Conservation (phyloP, 2,888 invertebrate species). For the Trilocha varians region DNA sequence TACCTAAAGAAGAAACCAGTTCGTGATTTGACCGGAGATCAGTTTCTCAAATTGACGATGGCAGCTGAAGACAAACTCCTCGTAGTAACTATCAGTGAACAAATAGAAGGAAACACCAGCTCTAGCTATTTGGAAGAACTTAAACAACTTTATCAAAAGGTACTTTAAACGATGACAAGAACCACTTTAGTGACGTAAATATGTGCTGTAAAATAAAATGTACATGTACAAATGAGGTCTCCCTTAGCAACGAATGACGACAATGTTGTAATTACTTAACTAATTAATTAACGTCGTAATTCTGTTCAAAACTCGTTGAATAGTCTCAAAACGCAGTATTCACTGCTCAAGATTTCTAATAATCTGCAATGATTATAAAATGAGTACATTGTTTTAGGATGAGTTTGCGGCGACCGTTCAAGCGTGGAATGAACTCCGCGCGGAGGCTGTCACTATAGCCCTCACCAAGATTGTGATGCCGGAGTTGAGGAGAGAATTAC, state of each 20-base stretch:
- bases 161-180: no score
- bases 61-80: slow-evolving; percentile 88
- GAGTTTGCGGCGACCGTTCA: slow-evolving; percentile 95
- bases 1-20: slow-evolving; percentile 95
- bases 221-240: no score
- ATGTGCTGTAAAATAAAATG: no score
- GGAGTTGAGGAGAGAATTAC: slow-evolving; percentile 89
- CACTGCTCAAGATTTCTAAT: no score
- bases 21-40: slow-evolving; percentile 88
- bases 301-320: no score
- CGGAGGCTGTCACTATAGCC: slow-evolving; percentile 90
- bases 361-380: no score
- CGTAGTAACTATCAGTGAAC: slow-evolving; percentile 81
- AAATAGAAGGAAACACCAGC: slow-evolving; percentile 84
- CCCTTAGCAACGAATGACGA: no score
- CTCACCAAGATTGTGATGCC: slow-evolving; percentile 91
- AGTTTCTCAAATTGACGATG: slow-evolving; percentile 87
- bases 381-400: slow-evolving; percentile 68
- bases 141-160: slow-evolving; percentile 87
- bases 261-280: no score
- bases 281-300: no score
- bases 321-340: no score
- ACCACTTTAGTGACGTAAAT: no score
- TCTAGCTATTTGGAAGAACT: slow-evolving; percentile 90
- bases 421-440: slow-evolving; percentile 94